phyloP scores from a whole-genome alignment of 1,140 invertebrate genomes.

The Drosophila lowei region DNA sequence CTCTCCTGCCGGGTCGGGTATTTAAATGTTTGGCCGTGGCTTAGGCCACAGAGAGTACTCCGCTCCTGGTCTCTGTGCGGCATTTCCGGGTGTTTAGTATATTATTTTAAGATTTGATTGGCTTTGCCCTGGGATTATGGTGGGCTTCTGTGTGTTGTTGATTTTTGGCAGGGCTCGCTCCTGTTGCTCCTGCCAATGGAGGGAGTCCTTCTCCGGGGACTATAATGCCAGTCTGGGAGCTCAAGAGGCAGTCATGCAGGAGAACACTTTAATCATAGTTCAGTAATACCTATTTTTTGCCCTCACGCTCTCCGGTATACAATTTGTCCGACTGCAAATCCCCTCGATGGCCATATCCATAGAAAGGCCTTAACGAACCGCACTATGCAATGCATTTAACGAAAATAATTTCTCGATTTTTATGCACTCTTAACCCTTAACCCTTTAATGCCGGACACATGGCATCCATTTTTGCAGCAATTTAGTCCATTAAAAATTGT shows the following conservation, averaged over 20 bases:
- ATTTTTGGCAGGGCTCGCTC: slow-evolving; percentile 9
- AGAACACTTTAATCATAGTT: no score
- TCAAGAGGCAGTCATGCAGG: no score
- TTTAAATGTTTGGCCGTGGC: slow-evolving; percentile 63
- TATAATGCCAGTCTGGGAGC: no score
- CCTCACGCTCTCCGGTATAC: no score
- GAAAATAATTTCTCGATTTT: slow-evolving; percentile 51
- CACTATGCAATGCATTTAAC: slow-evolving; percentile 21
- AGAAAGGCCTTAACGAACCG: no score
- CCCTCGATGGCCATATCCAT: no score
- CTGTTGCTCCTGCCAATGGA: neutral
- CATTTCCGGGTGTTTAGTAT: slow-evolving; percentile 56
- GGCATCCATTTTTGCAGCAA: slow-evolving; percentile 44
- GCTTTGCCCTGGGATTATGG: slow-evolving; percentile 31
- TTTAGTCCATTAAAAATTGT: slow-evolving; percentile 72
- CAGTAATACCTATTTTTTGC: neutral
- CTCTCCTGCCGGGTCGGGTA: slow-evolving; percentile 49
- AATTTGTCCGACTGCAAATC: no score
- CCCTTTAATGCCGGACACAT: slow-evolving; percentile 60
- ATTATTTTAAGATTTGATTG: slow-evolving; percentile 69
- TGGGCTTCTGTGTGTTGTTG: slow-evolving; percentile 32
- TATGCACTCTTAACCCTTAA: slow-evolving; percentile 65
- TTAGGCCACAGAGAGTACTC: slow-evolving; percentile 19
- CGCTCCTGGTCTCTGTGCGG: neutral
- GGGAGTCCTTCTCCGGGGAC: no score